A percentile compares a stretch with the other conserved stretches of the same genome.
Conservation (phyloP, 2,888 invertebrate species). For the Rosalia funebris region DNA sequence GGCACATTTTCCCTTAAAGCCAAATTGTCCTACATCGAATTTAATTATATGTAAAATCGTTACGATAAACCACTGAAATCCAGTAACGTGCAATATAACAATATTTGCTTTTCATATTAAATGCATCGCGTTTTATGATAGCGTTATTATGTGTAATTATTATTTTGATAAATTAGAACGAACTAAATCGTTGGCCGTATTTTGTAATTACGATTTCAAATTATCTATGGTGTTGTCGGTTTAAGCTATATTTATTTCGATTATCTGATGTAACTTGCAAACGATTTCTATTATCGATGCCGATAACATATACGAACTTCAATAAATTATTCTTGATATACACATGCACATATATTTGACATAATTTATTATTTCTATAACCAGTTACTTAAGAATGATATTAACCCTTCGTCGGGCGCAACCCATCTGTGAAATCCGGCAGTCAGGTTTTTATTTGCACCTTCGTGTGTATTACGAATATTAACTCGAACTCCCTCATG, state of each 20-base stretch:
- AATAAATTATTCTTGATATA: too few relatives aligned
- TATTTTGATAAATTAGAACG: constrained; percentile 19
- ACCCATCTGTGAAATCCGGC: too few relatives aligned
- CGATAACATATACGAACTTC: too few relatives aligned
- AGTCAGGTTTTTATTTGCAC: too few relatives aligned
- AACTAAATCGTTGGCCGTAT: constrained; percentile 3
- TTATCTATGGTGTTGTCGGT: constrained; percentile 15
- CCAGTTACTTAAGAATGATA: too few relatives aligned
- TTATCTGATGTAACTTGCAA: constrained; percentile 5
- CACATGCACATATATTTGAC: too few relatives aligned
- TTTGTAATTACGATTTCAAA: constrained; percentile 15
- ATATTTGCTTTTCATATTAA: constrained; percentile 11
- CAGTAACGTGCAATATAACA: not conserved
- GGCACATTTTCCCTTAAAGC: too few relatives aligned
- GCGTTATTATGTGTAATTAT: not conserved
- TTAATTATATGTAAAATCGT: not conserved
- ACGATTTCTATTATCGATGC: not conserved
- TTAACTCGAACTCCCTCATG: too few relatives aligned
- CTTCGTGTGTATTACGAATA: too few relatives aligned
- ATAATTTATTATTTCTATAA: too few relatives aligned
- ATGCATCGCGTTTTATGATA: constrained; percentile 10
- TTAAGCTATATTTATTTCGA: constrained; percentile 15
- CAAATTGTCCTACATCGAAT: too few relatives aligned
- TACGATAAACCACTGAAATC: not conserved
- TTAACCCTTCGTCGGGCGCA: too few relatives aligned